A percentile compares a stretch with the other conserved stretches of the same genome.
These are phyloP conservation scores for Diaperis boleti DNA, from an alignment of 2,888 invertebrate species.

Conservation along the genomic window DNA sequence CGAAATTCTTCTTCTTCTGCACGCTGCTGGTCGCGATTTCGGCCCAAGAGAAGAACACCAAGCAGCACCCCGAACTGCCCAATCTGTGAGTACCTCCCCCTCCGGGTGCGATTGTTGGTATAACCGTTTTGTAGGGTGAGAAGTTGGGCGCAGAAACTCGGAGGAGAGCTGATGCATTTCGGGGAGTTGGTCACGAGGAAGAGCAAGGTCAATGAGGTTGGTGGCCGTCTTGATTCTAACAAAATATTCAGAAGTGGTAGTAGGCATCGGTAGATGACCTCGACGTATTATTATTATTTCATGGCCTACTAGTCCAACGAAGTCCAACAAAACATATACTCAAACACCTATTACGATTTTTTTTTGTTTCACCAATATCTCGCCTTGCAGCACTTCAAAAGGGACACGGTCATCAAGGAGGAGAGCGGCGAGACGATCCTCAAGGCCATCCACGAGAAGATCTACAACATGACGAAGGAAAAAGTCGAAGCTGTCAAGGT, in stretches of 20 bases:
- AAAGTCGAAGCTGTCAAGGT: slow-evolving; percentile 90
- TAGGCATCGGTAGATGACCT: too few relatives aligned
- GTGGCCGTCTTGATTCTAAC: too few relatives aligned
- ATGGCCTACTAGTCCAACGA: too few relatives aligned
- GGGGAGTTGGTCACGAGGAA: slow-evolving; percentile 85
- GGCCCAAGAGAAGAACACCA: slow-evolving; percentile 52
- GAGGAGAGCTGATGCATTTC: slow-evolving; percentile 83
- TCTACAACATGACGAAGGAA: slow-evolving; percentile 88
- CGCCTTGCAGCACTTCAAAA: slow-evolving; percentile 78
- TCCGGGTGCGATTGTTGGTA: not conserved
- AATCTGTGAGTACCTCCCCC: slow-evolving; percentile 53
- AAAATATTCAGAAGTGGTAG: too few relatives aligned
- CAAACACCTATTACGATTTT: too few relatives aligned
- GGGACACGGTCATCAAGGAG: slow-evolving; percentile 78
- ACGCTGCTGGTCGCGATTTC: not conserved
- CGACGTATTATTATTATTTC: too few relatives aligned
- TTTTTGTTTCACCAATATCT: not conserved
- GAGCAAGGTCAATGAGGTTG: slow-evolving; percentile 81
- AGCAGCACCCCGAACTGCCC: slow-evolving; percentile 58
- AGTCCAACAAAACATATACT: too few relatives aligned
- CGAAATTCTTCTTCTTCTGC: not conserved
- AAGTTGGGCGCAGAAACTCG: slow-evolving; percentile 85
- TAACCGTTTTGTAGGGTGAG: slow-evolving; percentile 72
- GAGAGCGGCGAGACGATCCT: slow-evolving; percentile 81
- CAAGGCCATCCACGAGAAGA: slow-evolving; percentile 85